A percentile compares a stretch with the other conserved stretches of the same genome.
phyloP scores from a whole-genome alignment of 2,888 invertebrate species.

The Xanthostigma xanthostigma region DNA sequence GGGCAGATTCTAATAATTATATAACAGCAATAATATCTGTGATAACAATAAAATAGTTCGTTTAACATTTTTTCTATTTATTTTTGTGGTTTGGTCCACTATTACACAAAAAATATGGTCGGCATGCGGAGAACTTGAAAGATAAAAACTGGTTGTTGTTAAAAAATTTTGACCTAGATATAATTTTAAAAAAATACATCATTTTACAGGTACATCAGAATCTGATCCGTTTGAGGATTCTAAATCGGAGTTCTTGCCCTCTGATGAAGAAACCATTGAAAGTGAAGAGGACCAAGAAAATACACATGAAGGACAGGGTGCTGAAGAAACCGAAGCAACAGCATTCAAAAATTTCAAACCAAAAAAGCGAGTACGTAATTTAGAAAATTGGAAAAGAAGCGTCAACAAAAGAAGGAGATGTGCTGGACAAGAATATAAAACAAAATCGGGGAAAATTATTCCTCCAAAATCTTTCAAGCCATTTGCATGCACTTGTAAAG shows the following conservation, averaged over 20 bases:
- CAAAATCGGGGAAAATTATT: constrained; percentile 4
- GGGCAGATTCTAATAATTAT: too few relatives aligned
- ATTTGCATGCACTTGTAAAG: constrained; percentile 1
- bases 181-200: too few relatives aligned
- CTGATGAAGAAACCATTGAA: not conserved
- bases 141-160: too few relatives aligned
- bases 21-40: not conserved
- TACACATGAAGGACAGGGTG: not conserved
- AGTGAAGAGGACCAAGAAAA: not conserved
- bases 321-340: not conserved
- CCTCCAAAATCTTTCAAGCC: constrained; percentile 9
- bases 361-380: constrained; percentile 9
- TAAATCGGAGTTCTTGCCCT: not conserved
- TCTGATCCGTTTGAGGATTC: not conserved
- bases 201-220: not conserved
- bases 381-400: constrained; percentile 8
- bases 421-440: constrained; percentile 11
- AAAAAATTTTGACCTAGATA: too few relatives aligned
- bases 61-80: constrained; percentile 14
- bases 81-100: not conserved
- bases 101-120: too few relatives aligned
- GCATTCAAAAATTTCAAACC: not conserved
- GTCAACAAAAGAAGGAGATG: constrained; percentile 9
- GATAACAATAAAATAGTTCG: not conserved
- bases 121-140: too few relatives aligned